Evolutionary conservation across 2,113 vertebrate genomes (phyloP), one percentile per base, ranked within the genome.

Genomic region (Argyrosomus japonicus): DNA sequence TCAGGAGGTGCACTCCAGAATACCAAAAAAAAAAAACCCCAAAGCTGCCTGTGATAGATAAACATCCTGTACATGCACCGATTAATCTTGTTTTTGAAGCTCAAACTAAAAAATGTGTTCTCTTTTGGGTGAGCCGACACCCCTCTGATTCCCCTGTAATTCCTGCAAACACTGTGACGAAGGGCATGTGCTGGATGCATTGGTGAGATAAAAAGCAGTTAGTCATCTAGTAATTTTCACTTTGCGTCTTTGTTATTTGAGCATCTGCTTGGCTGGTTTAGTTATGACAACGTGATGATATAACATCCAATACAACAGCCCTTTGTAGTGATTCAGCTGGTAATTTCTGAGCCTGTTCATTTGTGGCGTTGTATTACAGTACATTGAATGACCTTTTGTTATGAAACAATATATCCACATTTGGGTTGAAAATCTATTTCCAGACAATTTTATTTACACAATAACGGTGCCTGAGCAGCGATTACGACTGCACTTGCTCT

Each of bases 391-490:
- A 69, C 6, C 14, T 32, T 3, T 60, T 76, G 32, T 58, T 54
- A 17, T 23, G 8, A 25, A 27, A 74, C 23, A 36, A 11, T 53
- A 5, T 9, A 14, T 51, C 69, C 43, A 70, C 27, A 54, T 71
- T 23, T 25, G 6, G 21, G 15, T 45, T 61, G n/a, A 13, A 27
- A 79, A 82, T 63, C 40, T 62, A 68, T 72, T 58, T 67, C 21
- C 45, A 19, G 51, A 57, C 15, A 58, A 43, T 54, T 72, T 67
- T 65, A 63, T 74, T 58, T 54, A 81, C 23, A 57, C 63, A 75
- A 19, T n/a, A 9, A 70, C 27, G 15, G 61, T 15, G 36, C 19
- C 25, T 82, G 54, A 73, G 77, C 72, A 45, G 50, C 12, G 15
- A 45, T 10, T 56, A 25, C 5, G 18, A 21, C 53, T 11, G 18